Conservation (phyloP, 1,140 invertebrate genomes). For the Zophobas atratus region DNA sequence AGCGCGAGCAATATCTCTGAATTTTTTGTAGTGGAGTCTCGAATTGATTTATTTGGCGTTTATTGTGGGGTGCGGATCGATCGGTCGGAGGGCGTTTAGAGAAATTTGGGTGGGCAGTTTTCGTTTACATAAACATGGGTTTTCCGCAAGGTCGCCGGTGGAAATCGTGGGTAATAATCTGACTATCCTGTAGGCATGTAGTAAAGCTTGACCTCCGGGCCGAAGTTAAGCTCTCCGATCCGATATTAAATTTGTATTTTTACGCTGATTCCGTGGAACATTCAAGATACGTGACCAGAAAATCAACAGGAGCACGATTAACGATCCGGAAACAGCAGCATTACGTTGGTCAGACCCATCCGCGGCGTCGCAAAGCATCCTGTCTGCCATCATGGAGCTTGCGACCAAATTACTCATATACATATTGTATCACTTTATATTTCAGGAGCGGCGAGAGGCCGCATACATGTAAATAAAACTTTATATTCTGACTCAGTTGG, state of each 20-base stretch:
- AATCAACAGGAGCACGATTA: constrained; percentile 63
- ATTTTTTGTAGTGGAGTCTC: not conserved
- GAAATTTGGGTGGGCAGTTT: constrained; percentile 13
- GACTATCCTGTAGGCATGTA: constrained; percentile 57
- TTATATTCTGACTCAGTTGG: constrained; percentile 17
- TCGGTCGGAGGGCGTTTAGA: constrained; percentile 9
- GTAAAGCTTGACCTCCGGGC: constrained; percentile 57
- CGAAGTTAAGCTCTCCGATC: constrained; percentile 60
- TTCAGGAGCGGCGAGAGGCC: constrained; percentile 19
- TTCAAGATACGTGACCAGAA: constrained; percentile 65
- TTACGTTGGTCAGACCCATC: constrained; percentile 60
- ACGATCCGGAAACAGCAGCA: constrained; percentile 65
- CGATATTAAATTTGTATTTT: constrained; percentile 69
- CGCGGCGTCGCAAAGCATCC: constrained; percentile 44
- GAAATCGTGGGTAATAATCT: constrained; percentile 64
- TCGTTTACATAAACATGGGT: constrained; percentile 38
- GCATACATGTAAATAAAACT: constrained; percentile 43
- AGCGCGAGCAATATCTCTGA: not conserved
- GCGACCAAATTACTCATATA: constrained; percentile 47
- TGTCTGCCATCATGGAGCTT: constrained; percentile 48
- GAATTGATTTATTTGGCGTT: constrained; percentile 12
- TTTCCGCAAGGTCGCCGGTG: constrained; percentile 51
- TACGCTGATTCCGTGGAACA: constrained; percentile 67
- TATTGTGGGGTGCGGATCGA: constrained; percentile 16
- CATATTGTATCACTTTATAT: constrained; percentile 44